Percentiles rank a stretch among this genome's conserved stretches.
phyloP scores from a whole-genome alignment of 2,797 vertebrate genomes.

The Myioborus melanocephalus region DNA sequence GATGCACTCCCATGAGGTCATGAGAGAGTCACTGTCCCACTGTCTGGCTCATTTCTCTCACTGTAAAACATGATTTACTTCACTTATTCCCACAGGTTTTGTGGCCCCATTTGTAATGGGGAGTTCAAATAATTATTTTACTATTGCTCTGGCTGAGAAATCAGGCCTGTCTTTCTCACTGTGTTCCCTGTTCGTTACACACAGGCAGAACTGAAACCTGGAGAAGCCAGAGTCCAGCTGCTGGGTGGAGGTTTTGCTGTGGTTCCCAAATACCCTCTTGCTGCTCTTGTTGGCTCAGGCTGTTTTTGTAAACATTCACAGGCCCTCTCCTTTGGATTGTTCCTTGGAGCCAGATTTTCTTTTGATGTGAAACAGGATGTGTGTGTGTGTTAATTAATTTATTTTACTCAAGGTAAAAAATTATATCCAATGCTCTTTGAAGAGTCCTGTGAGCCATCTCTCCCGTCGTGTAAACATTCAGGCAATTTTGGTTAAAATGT shows the following conservation, averaged over 20 bases:
- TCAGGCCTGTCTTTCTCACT: neutral
- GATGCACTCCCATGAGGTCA: neutral
- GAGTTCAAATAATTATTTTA: neutral
- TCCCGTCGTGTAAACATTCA: slow-evolving; percentile 26
- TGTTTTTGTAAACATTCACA: slow-evolving; percentile 48
- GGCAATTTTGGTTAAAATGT: slow-evolving; percentile 55
- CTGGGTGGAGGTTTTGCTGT: neutral
- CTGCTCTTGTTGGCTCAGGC: neutral
- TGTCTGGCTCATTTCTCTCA: neutral
- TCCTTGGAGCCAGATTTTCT: slow-evolving; percentile 48
- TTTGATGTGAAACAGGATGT: slow-evolving; percentile 64
- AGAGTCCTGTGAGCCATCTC: slow-evolving; percentile 41
- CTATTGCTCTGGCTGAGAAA: neutral
- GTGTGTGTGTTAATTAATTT: slow-evolving; percentile 48
- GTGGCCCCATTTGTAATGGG: neutral
- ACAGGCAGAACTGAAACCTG: neutral
- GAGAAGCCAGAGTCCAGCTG: neutral
- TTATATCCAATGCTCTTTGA: slow-evolving; percentile 42
- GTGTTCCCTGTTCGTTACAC: neutral
- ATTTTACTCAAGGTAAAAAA: slow-evolving; percentile 46
- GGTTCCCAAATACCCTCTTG: neutral
- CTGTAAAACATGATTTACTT: neutral
- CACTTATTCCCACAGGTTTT: neutral
- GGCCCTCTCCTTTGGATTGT: slow-evolving; percentile 30
- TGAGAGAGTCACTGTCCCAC: neutral